These are phyloP conservation scores for Philereme vetulata DNA, from an alignment of 2,888 invertebrate species.

Conservation along the genomic window DNA sequence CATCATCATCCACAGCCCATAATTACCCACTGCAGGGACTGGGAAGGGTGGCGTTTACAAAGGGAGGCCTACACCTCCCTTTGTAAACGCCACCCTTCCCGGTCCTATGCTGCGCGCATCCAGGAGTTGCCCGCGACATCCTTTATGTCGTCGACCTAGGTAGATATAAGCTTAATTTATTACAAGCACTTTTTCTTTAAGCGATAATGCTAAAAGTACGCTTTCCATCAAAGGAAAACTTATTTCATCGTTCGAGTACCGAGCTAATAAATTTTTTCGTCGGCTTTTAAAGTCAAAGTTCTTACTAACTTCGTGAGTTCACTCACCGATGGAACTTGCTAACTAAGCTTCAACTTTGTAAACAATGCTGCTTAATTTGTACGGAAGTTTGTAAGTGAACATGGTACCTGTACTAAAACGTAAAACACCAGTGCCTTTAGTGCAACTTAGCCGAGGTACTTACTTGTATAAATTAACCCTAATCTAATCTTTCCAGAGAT, in stretches of 20 bases:
- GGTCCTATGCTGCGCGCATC: too few species aligned
- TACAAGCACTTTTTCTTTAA: not conserved
- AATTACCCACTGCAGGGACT: too few species aligned
- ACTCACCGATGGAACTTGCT: constrained; percentile 37
- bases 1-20: too few species aligned
- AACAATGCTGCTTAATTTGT: constrained; percentile 60
- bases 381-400: constrained; percentile 46
- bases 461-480: too few species aligned
- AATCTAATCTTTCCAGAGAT: too few species aligned
- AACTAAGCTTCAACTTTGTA: constrained; percentile 46
- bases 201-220: not conserved
- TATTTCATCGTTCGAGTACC: not conserved
- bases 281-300: constrained; percentile 14
- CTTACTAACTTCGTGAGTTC: constrained; percentile 23
- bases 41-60: too few species aligned
- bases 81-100: too few species aligned
- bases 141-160: too few species aligned
- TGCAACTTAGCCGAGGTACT: not conserved
- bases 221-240: not conserved
- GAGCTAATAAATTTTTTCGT: not conserved
- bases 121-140: too few species aligned
- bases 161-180: not conserved
- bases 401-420: constrained; percentile 8
- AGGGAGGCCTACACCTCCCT: too few species aligned
- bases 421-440: constrained; percentile 4